Percentiles rank a stretch among this genome's conserved stretches.
Evolutionary conservation across 1,140 invertebrate species (phyloP).

Genomic region (Micrasema longulum): DNA sequence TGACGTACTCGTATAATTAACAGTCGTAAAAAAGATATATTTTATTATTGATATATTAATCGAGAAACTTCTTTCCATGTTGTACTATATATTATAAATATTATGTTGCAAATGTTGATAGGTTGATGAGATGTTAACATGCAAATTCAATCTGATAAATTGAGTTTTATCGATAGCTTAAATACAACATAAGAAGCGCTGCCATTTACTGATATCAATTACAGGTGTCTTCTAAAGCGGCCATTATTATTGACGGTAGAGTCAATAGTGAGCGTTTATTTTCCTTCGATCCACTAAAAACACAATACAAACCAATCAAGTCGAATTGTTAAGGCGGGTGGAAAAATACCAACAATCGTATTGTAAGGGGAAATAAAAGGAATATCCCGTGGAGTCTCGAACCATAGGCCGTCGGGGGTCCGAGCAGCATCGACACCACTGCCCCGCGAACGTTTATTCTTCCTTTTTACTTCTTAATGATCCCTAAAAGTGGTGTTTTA

Average conservation of each 20-base stretch:
- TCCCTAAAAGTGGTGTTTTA: conserved; percentile 52
- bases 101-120: too few relatives aligned
- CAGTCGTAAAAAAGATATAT: too few relatives aligned
- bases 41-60: too few relatives aligned
- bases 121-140: conserved; percentile 5
- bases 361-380: conserved; percentile 33
- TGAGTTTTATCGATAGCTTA: conserved; percentile 9
- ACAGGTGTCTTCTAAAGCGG: too few relatives aligned
- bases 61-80: too few relatives aligned
- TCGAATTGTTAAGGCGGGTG: conserved; percentile 21
- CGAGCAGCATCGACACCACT: conserved; percentile 26
- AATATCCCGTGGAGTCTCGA: conserved; percentile 16
- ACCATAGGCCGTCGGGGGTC: conserved; percentile 37
- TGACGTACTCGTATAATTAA: too few relatives aligned
- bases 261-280: conserved; percentile 35
- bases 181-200: too few relatives aligned
- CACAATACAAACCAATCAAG: conserved; percentile 46
- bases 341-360: conserved; percentile 25
- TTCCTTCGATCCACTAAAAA: conserved; percentile 43
- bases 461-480: conserved; percentile 50
- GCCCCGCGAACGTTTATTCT: conserved; percentile 38
- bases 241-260: background rate
- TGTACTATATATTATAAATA: too few relatives aligned
- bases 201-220: too few relatives aligned
- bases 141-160: conserved; percentile 21